A percentile compares a stretch with the other conserved stretches of the same genome.
Conservation (phyloP, 2,888 invertebrate species). For the Caenorhabditis sulstoni region DNA sequence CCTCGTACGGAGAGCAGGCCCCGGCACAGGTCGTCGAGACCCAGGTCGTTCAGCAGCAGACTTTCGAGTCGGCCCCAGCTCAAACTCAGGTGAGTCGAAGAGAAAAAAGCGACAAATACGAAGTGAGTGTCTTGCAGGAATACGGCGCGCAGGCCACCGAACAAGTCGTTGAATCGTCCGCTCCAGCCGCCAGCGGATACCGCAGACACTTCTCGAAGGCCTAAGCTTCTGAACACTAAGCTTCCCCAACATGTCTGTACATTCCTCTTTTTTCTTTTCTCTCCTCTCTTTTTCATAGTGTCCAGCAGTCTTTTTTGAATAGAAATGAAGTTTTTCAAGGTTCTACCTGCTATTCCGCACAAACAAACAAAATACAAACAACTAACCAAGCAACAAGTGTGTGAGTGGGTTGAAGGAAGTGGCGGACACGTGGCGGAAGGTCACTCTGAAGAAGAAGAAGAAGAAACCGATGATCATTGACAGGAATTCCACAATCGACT, state of each 20-base stretch:
- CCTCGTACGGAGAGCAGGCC: slow-evolving; percentile 52
- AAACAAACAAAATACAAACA: background rate
- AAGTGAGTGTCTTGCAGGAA: slow-evolving; percentile 23
- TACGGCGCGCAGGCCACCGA: slow-evolving; percentile 54
- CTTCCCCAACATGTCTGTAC: slow-evolving; percentile 13
- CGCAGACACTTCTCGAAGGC: slow-evolving; percentile 31
- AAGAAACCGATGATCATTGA: too few species aligned
- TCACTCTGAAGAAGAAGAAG: too few species aligned
- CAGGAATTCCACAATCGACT: too few species aligned
- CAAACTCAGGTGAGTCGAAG: slow-evolving; percentile 26
- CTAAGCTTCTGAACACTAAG: background rate
- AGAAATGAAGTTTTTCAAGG: background rate
- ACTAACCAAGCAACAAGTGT: background rate
- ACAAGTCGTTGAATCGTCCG: slow-evolving; percentile 52
- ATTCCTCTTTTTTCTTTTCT: slow-evolving; percentile 1
- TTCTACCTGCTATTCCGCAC: background rate
- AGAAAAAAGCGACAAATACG: too few species aligned
- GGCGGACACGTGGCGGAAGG: background rate
- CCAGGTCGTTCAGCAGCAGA: slow-evolving; percentile 33
- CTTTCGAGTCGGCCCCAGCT: slow-evolving; percentile 43
- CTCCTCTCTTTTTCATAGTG: background rate
- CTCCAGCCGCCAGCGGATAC: slow-evolving; percentile 43
- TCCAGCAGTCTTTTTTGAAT: background rate
- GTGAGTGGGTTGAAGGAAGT: background rate
- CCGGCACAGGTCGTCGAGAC: slow-evolving; percentile 36